These are phyloP conservation scores for Sebastes steindachneri DNA, from an alignment of 2,797 vertebrate species.

Conservation along the genomic window DNA sequence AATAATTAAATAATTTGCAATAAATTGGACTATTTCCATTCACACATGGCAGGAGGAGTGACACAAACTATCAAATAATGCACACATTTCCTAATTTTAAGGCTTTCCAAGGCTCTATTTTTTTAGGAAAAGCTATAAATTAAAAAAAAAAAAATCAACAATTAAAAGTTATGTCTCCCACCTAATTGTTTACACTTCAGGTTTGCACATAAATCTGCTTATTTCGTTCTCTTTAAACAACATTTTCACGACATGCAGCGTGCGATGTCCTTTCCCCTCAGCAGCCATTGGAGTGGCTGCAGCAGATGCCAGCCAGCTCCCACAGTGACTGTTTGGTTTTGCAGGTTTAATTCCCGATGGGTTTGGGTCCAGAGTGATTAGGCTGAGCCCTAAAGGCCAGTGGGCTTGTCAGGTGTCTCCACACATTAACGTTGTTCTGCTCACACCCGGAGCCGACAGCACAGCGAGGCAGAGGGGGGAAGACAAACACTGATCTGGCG, in stretches of 20 bases:
- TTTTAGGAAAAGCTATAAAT: background rate
- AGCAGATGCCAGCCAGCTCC: constrained; percentile 76
- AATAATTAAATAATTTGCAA: background rate
- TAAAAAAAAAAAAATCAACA: background rate
- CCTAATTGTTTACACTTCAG: background rate
- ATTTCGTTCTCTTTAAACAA: background rate
- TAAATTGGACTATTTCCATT: background rate
- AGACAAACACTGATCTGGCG: constrained; percentile 42
- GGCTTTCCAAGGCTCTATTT: background rate
- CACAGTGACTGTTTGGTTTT: constrained; percentile 82
- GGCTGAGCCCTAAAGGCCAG: constrained; percentile 76
- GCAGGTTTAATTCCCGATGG: constrained; percentile 79
- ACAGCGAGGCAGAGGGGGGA: constrained; percentile 52
- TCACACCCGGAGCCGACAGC: constrained; percentile 77
- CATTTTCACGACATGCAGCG: background rate
- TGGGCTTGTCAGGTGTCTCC: constrained; percentile 79
- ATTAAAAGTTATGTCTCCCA: background rate
- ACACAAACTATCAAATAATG: background rate
- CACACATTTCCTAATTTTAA: background rate
- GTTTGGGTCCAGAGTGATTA: constrained; percentile 79
- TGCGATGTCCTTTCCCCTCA: constrained; percentile 2
- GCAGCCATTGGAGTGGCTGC: constrained; percentile 34
- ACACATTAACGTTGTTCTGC: constrained; percentile 75
- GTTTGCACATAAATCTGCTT: background rate
- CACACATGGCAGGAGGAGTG: background rate